Evolutionary conservation across 2,888 invertebrate species (phyloP).

Genomic region (Drosophila acutilabella): DNA sequence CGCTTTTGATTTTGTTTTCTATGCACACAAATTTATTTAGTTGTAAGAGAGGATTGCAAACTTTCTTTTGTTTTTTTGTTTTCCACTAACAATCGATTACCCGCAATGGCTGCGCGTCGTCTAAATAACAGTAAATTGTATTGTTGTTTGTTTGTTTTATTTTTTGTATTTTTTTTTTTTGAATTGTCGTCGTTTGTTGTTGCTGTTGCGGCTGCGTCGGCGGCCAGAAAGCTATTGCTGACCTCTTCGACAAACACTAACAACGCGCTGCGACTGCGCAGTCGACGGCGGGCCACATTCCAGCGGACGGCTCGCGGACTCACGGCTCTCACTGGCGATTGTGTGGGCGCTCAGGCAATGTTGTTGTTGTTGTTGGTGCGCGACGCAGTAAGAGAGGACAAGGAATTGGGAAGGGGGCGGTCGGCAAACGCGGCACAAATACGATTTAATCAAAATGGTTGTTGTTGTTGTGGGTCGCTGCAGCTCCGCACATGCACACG

Average conservation of each 20-base stretch:
- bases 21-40: constrained; percentile 27
- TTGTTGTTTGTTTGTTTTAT: constrained; percentile 38
- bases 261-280: constrained; percentile 75
- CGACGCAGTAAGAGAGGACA: constrained; percentile 17
- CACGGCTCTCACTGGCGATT: constrained; percentile 52
- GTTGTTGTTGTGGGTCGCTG: constrained; percentile 39
- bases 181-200: constrained; percentile 46
- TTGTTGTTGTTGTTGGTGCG: constrained; percentile 12
- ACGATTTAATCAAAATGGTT: constrained; percentile 75
- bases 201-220: constrained; percentile 24
- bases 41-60: constrained; percentile 19
- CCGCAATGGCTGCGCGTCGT: constrained; percentile 33
- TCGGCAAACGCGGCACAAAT: constrained; percentile 56
- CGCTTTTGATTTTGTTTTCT: constrained; percentile 20
- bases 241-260: constrained; percentile 72
- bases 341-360: constrained; percentile 56
- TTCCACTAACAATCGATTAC: constrained; percentile 46
- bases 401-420: constrained; percentile 24
- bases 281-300: constrained; percentile 74
- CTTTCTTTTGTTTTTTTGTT: constrained; percentile 40
- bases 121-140: constrained; percentile 60
- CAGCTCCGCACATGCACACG: constrained; percentile 34
- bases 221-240: constrained; percentile 55
- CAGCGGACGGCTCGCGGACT: constrained; percentile 49
- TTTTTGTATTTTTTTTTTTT: constrained; percentile 10